A percentile compares a stretch with the other conserved stretches of the same genome.
phyloP scores from a whole-genome alignment of 2,113 vertebrate species.

The Onychostruthus taczanowskii region DNA sequence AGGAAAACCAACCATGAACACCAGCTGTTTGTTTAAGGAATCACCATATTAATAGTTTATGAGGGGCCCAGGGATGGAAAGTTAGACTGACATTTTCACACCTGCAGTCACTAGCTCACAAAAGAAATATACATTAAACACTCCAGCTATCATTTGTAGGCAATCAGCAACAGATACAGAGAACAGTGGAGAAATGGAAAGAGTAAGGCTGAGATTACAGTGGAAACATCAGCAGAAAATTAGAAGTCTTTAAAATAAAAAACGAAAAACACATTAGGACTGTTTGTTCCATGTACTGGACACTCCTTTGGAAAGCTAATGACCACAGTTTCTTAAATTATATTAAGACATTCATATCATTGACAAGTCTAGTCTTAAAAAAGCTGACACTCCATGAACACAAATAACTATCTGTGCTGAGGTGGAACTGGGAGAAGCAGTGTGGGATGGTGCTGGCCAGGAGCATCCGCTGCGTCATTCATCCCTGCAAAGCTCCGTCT shows the following conservation, averaged over 20 bases:
- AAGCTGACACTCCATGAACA: rapidly evolving
- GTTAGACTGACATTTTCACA: background rate
- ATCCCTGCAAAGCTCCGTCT: rapidly evolving
- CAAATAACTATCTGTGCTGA: background rate
- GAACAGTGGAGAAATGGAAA: background rate
- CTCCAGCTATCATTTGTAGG: background rate
- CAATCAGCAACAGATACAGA: background rate
- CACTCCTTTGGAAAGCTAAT: background rate
- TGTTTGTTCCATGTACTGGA: background rate
- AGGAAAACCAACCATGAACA: background rate
- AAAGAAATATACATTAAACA: background rate
- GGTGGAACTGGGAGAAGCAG: rapidly evolving
- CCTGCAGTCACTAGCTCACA: background rate
- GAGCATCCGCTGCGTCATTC: rapidly evolving
- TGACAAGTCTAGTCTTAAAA: background rate
- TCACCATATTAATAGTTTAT: background rate
- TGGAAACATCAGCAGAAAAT: background rate
- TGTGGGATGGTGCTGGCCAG: rapidly evolving
- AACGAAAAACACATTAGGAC: background rate
- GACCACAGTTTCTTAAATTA: background rate
- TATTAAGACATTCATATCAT: background rate
- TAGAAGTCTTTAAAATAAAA: background rate
- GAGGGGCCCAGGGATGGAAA: background rate
- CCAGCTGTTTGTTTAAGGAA: background rate
- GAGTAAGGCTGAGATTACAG: rapidly evolving